Conservation (phyloP, 2,797 vertebrate species). For the Mus caroli region DNA sequence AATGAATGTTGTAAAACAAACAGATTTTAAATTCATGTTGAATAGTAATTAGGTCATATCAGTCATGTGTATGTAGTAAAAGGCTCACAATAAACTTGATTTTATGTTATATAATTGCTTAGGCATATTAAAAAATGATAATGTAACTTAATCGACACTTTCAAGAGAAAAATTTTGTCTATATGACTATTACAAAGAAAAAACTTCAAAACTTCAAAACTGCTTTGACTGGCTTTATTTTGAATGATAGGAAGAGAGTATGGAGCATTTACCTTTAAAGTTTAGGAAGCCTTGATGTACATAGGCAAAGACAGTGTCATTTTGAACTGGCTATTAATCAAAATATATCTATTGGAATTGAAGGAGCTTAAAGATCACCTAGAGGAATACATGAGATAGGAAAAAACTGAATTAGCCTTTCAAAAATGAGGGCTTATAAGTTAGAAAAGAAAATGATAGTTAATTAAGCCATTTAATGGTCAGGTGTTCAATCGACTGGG, state of each 20-base stretch:
- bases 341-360: neutral
- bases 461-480: neutral
- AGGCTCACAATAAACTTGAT: neutral
- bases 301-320: neutral
- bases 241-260: neutral
- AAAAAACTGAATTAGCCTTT: neutral
- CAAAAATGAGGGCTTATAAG: neutral
- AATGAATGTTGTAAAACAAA: conserved; percentile 1
- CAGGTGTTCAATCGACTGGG: neutral
- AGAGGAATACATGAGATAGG: neutral
- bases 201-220: neutral
- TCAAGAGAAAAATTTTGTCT: neutral
- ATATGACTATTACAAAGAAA: neutral
- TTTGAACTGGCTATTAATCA: neutral
- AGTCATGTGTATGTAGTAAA: neutral
- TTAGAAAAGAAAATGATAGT: neutral
- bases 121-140: conserved; percentile 3
- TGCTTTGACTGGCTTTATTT: neutral
- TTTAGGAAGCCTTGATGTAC: conserved; percentile 24
- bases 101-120: neutral
- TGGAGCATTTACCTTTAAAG: neutral
- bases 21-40: conserved; percentile 39
- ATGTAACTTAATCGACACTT: neutral
- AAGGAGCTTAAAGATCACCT: neutral
- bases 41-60: neutral